phyloP scores from a whole-genome alignment of 2,888 invertebrate genomes.

The Bimastos eiseni region DNA sequence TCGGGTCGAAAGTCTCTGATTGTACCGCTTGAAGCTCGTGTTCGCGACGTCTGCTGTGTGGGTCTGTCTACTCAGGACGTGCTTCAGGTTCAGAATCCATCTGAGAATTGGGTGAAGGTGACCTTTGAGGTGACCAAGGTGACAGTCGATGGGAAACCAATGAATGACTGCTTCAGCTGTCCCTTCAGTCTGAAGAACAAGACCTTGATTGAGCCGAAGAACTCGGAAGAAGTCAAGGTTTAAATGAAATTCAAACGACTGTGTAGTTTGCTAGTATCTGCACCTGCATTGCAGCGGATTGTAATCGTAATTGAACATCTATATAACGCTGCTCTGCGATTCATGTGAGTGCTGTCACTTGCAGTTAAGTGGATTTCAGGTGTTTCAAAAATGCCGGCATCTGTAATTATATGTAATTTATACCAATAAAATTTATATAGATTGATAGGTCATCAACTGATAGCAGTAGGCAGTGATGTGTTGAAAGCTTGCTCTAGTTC shows the following conservation, averaged over 20 bases:
- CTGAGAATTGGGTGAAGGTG: constrained; percentile 18
- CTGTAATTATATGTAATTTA: no score
- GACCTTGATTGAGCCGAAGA: neutral
- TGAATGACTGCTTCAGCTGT: neutral
- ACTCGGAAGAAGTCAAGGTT: constrained; percentile 16
- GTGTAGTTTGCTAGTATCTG: neutral
- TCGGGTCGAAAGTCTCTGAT: neutral
- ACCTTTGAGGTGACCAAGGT: constrained; percentile 1
- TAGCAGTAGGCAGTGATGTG: no score
- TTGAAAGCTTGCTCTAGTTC: no score
- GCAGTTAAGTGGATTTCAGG: no score
- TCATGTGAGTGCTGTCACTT: no score
- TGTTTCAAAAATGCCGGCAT: no score
- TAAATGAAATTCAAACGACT: neutral
- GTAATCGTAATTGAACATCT: no score
- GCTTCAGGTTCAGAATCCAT: neutral
- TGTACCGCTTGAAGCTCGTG: neutral
- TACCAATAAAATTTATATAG: no score
- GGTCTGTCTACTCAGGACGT: neutral
- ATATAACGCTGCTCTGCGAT: no score
- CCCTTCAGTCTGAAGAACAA: neutral
- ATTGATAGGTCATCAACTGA: no score
- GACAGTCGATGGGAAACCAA: neutral
- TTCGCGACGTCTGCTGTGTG: neutral
- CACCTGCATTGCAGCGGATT: no score